Evolutionary conservation across 2,113 vertebrate species (phyloP), one percentile per base, ranked within the genome.

Genomic region (Rhagologus leucostigma): DNA sequence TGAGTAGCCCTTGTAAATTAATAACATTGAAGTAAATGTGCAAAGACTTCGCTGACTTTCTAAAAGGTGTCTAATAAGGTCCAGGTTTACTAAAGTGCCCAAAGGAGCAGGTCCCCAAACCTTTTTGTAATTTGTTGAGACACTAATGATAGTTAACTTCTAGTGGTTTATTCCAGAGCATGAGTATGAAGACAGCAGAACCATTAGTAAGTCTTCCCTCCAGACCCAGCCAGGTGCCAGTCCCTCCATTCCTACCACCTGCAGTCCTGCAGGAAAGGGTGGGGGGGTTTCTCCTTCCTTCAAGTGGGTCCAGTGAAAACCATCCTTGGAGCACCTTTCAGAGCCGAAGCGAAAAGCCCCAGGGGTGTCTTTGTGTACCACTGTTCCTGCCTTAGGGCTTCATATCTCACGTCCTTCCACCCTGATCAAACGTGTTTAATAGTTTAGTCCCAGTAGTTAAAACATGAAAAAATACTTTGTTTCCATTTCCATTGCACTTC

Each of bases 1-100:
- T 95, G 84, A 90, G 60, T 81, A 95, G 85, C 77, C 76, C 60
- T 93, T 88, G 68, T 96, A 94, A 95, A 97, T 97, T 95, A 96
- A 81, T 97, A 97, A 97, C 89, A 67, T 67, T 93, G 78, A 96
- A 92, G 90, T 13, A 95, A 96, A 96, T 93, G 49, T 74, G 47
- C 65, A 95, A 92, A 86, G 93, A 94, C 96, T 90, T 83, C 26
- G 8, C 59, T 46, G 76, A 81, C 82, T 96, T 95, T 92, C 63
- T 85, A 82, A 93, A 89, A 70, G 62, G 73, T 65, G 42, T 56
- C 55, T 93, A 79, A 67, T 95, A 87, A 81, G 9, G 56, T 86
- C 70, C 87, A 70, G 30, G 52, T 84, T 92, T 85, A 86, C 64
- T 62, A 32, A 94, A 78, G 53, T 0, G 1, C 81, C 65, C 65